phyloP scores from a whole-genome alignment of 1,140 invertebrate genomes.

The Listronotus oregonensis region DNA sequence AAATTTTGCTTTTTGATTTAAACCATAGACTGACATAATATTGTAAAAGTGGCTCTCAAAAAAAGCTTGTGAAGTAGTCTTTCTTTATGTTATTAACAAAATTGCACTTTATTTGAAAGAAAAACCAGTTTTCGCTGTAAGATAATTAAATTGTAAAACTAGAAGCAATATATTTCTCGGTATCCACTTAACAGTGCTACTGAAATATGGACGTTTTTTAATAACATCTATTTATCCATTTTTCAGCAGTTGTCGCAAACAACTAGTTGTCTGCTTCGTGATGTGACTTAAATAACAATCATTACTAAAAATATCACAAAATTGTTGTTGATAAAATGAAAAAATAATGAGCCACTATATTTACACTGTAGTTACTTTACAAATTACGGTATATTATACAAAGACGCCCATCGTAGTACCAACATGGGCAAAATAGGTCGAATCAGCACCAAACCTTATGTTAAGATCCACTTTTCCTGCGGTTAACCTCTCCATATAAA shows the following conservation, averaged over 20 bases:
- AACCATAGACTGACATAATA: too few relatives aligned
- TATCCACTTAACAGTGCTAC: constrained; percentile 46
- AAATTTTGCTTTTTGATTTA: too few relatives aligned
- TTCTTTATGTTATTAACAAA: too few relatives aligned
- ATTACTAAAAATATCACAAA: constrained; percentile 59
- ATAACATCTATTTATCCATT: constrained; percentile 33
- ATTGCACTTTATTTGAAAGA: too few relatives aligned
- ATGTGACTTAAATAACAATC: constrained; percentile 57
- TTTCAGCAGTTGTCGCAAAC: constrained; percentile 47
- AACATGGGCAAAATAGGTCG: too few relatives aligned
- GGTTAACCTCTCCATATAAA: too few relatives aligned
- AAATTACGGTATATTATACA: background rate
- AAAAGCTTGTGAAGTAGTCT: too few relatives aligned
- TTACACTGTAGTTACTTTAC: constrained; percentile 37
- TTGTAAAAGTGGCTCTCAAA: too few relatives aligned
- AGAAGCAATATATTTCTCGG: constrained; percentile 20
- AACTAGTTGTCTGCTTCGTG: constrained; percentile 49
- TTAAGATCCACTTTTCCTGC: too few relatives aligned
- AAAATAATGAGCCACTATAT: constrained; percentile 54
- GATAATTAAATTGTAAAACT: background rate
- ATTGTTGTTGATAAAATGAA: constrained; percentile 57
- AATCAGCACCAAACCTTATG: too few relatives aligned
- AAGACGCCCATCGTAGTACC: too few relatives aligned
- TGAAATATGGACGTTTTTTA: constrained; percentile 41
- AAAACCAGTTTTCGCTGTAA: too few relatives aligned